A percentile compares a stretch with the other conserved stretches of the same genome.
These are phyloP conservation scores for Hypanus sabinus DNA, from an alignment of 2,113 vertebrate genomes.

Conservation along the genomic window DNA sequence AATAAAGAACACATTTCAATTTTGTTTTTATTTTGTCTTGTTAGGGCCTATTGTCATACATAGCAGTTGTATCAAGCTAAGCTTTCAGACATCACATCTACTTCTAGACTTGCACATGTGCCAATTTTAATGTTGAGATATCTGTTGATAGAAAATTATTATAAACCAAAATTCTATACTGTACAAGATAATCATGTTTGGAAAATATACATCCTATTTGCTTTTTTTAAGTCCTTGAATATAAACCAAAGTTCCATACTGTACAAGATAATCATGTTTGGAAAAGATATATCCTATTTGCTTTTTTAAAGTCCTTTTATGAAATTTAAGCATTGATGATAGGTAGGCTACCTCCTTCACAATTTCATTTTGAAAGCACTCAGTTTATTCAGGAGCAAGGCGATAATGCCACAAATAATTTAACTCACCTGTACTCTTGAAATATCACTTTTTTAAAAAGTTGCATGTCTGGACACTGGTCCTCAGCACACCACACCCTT, in stretches of 20 bases:
- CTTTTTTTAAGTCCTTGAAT: not conserved
- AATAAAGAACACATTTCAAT: not conserved
- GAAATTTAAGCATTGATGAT: not conserved
- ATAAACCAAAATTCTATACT: not conserved
- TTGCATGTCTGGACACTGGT: not conserved
- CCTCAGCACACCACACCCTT: not conserved
- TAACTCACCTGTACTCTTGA: not conserved
- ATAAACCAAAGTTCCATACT: not conserved
- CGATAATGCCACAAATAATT: not conserved
- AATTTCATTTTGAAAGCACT: not conserved
- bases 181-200: not conserved
- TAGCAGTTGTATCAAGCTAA: not conserved
- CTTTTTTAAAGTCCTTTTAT: not conserved
- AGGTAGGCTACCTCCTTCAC: not conserved
- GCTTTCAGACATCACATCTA: not conserved
- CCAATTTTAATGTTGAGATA: not conserved
- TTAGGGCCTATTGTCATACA: too few species aligned
- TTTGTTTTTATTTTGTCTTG: not conserved
- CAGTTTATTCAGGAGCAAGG: not conserved
- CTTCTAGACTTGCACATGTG: not conserved
- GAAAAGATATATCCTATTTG: not conserved
- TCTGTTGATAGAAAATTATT: not conserved
- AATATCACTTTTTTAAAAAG: not conserved
- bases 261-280: not conserved
- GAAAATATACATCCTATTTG: not conserved